phyloP scores from a whole-genome alignment of 2,888 invertebrate genomes.

The Tholera decimalis region DNA sequence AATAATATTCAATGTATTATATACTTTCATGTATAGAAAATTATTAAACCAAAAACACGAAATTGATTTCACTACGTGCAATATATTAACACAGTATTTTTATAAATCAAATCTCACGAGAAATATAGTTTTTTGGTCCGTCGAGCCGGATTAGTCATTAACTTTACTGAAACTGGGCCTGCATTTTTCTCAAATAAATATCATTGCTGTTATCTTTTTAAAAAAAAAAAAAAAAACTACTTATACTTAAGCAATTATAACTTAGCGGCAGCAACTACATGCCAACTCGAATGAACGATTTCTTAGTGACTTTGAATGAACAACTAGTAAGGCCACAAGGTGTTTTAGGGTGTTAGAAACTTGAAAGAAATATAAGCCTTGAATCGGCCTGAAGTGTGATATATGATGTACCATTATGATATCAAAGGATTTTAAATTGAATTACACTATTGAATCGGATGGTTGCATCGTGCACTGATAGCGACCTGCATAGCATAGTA shows the following conservation, averaged over 20 bases:
- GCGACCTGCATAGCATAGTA: background rate
- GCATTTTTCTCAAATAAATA: too few species aligned
- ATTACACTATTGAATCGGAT: conserved; percentile 35
- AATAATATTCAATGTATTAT: too few species aligned
- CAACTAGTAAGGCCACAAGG: conserved; percentile 68
- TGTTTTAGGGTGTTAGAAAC: conserved; percentile 80
- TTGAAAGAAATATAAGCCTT: conserved; percentile 81
- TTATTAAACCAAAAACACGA: too few species aligned
- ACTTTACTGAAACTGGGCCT: too few species aligned
- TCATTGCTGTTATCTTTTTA: too few species aligned
- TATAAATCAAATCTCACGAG: too few species aligned
- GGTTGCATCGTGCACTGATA: conserved; percentile 17
- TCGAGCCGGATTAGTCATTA: background rate
- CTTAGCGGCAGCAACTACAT: conserved; percentile 22
- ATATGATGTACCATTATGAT: conserved; percentile 69
- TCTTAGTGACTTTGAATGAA: conserved; percentile 15
- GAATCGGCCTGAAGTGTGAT: conserved; percentile 81
- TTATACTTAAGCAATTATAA: background rate
- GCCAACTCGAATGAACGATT: conserved; percentile 19
- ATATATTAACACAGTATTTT: too few species aligned
- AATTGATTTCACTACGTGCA: too few species aligned
- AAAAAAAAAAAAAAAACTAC: too few species aligned
- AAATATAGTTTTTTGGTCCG: background rate
- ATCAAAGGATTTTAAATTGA: conserved; percentile 52
- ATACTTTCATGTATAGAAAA: too few species aligned